phyloP scores from a whole-genome alignment of 2,797 vertebrate genomes.

The Xiphophorus birchmanni region DNA sequence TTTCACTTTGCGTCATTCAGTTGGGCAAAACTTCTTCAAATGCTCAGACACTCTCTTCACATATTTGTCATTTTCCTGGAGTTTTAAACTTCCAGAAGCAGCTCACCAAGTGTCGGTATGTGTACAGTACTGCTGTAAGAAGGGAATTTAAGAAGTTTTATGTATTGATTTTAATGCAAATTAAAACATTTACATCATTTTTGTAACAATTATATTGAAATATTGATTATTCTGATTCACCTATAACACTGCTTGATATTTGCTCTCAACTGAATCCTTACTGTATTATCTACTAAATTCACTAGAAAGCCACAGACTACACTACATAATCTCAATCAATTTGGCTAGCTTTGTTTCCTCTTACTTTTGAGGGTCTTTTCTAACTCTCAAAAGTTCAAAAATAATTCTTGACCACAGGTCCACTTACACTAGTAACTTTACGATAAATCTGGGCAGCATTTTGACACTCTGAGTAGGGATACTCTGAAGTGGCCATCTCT shows the following conservation, averaged over 20 bases:
- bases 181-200: neutral
- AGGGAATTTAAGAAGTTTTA: neutral
- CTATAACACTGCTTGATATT: neutral
- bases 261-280: neutral
- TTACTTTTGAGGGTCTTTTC: no score
- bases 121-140: neutral
- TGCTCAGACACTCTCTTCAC: neutral
- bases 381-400: neutral
- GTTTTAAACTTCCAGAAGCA: neutral
- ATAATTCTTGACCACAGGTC: neutral
- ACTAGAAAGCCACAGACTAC: neutral
- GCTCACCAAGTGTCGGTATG: neutral
- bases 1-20: neutral
- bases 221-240: neutral
- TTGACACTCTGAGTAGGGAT: slow-evolving; percentile 98
- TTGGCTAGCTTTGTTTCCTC: neutral
- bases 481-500: slow-evolving; percentile 99
- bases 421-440: slow-evolving; percentile 99
- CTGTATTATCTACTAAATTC: neutral
- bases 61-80: neutral
- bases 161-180: neutral
- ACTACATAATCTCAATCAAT: neutral
- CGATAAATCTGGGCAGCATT: slow-evolving; percentile 98
- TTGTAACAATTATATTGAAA: neutral
- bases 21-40: neutral